Percentiles rank a stretch among this genome's conserved stretches.
Conservation (phyloP, 1,140 invertebrate genomes). For the Hormaphis cornu region DNA sequence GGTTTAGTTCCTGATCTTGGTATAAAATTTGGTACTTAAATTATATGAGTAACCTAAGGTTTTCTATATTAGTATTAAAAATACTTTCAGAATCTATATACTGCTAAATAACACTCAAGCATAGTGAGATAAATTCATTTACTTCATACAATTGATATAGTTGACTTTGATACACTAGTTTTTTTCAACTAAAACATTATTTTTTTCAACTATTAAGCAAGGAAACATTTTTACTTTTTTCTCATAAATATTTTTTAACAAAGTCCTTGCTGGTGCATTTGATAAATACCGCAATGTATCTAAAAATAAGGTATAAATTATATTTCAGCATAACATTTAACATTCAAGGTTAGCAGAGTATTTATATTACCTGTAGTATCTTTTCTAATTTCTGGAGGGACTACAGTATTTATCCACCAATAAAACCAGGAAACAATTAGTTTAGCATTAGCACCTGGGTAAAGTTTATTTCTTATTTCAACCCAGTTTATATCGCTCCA, state of each 20-base stretch:
- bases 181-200: neutral
- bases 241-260: neutral
- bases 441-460: neutral
- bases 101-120: no score
- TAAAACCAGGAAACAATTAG: neutral
- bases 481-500: constrained; percentile 9
- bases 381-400: neutral
- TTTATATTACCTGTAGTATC: neutral
- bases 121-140: no score
- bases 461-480: neutral
- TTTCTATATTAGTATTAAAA: no score
- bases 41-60: no score
- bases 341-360: neutral
- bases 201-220: neutral
- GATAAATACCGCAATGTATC: neutral
- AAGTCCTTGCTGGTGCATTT: neutral
- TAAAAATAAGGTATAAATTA: neutral
- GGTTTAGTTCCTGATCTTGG: no score
- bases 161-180: no score
- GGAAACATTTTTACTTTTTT: neutral
- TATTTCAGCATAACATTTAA: neutral
- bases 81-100: no score
- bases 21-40: no score
- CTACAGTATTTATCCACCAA: neutral
- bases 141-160: no score